These are phyloP conservation scores for Pyrgilauda ruficollis DNA, from an alignment of 2,113 vertebrate genomes.

Conservation along the genomic window DNA sequence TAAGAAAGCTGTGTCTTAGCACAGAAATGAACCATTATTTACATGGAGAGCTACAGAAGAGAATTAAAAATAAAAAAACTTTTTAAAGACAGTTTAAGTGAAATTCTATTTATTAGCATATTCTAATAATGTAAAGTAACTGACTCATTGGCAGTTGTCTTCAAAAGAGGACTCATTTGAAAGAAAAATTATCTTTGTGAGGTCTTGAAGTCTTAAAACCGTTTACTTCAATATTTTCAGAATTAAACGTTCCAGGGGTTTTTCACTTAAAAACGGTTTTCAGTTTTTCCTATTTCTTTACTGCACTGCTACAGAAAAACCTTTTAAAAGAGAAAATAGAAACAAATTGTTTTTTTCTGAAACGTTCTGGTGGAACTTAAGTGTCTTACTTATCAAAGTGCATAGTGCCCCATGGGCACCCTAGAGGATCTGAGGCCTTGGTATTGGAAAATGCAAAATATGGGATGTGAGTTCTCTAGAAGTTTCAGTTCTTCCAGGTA, in stretches of 20 bases:
- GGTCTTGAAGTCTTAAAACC: background rate
- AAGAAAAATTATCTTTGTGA: background rate
- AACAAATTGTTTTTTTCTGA: background rate
- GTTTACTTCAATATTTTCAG: background rate
- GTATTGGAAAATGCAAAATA: background rate
- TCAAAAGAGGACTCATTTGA: background rate
- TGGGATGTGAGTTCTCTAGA: background rate
- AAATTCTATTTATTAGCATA: background rate
- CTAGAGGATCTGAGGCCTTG: background rate
- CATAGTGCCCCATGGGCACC: background rate
- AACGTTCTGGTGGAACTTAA: background rate
- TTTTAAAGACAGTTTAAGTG: accelerated
- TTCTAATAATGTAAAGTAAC: background rate
- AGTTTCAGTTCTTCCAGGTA: background rate
- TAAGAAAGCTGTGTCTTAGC: background rate
- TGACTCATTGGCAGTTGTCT: background rate
- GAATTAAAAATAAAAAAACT: background rate
- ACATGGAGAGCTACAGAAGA: background rate
- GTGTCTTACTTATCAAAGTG: background rate
- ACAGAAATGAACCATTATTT: background rate
- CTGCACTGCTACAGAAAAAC: background rate
- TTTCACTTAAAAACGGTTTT: background rate
- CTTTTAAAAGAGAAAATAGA: background rate
- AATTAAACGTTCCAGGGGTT: background rate
- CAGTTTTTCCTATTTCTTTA: background rate